Evolutionary conservation across 2,888 invertebrate species (phyloP), one percentile per base, ranked within the genome.

Genomic region (Melanchra persicariae): DNA sequence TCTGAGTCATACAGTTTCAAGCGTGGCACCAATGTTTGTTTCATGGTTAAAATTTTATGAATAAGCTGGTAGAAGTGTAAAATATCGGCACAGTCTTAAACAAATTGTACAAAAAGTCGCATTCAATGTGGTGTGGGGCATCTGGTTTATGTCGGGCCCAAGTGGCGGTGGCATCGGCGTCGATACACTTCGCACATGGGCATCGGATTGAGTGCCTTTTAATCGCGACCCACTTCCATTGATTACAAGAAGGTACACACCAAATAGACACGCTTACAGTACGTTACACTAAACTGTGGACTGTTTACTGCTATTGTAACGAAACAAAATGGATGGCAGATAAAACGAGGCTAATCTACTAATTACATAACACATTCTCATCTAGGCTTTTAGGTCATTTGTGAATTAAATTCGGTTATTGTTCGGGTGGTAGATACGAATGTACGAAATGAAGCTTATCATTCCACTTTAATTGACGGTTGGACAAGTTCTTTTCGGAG

Each of bases 131-230:
- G 82, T 81, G 74, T 67, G 71, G 72, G 88, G 85, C 93, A 92
- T 93, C 92, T 93, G 93, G 84, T 92, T 92, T 88, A 89, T 91
- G 87, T 93, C 87, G 80, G 81, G 74, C 79, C 85, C 87, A 90
- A 91, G 89, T 90, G 89, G 87, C 83, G 84, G 84, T 85, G 84
- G 85, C 87, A 87, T 86, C 82, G 88, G 84, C 79, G 81, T 87
- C 87, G 87, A 81, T 86, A 84, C 85, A 86, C 84, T 91, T 91
- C 86, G 92, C 93, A 93, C 91, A 93, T 93, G 93, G 90, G 90
- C 87, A 86, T 87, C 86, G 74, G 83, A 87, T 90, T 86, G 89
- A 92, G 90, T 91, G 89, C 87, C 88, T 91, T 91, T 92, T 91
- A 91, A 91, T 89, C 89, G 88, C 82, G 86, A 77, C 86, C 88